phyloP scores from a whole-genome alignment of 2,113 vertebrate species.

The Syrrhaptes paradoxus region DNA sequence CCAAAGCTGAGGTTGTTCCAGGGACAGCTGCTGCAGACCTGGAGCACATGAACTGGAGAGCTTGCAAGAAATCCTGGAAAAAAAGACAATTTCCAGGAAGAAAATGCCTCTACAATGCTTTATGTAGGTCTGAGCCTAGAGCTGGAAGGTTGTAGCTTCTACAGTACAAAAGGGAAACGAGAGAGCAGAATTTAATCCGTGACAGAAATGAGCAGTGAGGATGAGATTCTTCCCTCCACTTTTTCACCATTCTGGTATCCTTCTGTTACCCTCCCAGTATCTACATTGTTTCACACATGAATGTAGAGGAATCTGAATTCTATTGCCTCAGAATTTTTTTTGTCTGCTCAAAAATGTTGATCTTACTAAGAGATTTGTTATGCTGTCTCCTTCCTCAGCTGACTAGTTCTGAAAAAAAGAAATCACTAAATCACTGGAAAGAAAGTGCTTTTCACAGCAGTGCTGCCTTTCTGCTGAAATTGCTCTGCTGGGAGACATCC shows the following conservation, averaged over 20 bases:
- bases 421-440: background rate
- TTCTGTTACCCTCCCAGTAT: background rate
- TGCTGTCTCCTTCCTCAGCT: background rate
- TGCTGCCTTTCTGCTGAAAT: background rate
- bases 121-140: background rate
- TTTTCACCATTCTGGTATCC: background rate
- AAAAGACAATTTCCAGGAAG: slow-evolving; percentile 14
- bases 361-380: background rate
- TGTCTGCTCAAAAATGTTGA: background rate
- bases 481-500: background rate
- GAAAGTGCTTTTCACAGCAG: background rate
- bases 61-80: slow-evolving; percentile 1
- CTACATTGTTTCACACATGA: background rate
- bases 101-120: background rate
- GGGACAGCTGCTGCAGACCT: background rate
- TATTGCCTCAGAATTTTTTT: background rate
- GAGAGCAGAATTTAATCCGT: background rate
- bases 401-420: background rate
- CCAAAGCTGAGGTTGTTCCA: background rate
- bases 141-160: background rate
- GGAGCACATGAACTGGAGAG: background rate
- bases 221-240: background rate
- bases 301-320: background rate
- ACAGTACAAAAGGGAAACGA: background rate
- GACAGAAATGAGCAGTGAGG: background rate